phyloP scores from a whole-genome alignment of 2,888 invertebrate genomes.

The Leucophora obtusa region DNA sequence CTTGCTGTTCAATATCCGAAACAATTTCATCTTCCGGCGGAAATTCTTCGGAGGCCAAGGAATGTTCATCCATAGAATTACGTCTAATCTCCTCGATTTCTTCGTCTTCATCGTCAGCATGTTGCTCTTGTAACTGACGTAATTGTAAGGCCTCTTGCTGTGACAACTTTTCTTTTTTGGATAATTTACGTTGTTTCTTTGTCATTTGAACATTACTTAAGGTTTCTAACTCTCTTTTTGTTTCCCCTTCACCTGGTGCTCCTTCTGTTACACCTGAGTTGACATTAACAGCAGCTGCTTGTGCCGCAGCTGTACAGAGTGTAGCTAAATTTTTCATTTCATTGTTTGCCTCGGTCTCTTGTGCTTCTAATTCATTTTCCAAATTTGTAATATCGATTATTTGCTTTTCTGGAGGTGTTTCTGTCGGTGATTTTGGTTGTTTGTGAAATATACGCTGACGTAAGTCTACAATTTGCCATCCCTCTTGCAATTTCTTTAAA shows the following conservation, averaged over 20 bases:
- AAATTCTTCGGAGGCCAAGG: slow-evolving; percentile 49
- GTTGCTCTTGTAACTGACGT: slow-evolving; percentile 40
- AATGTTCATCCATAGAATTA: slow-evolving; percentile 33
- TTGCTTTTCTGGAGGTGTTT: slow-evolving; percentile 74
- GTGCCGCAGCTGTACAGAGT: slow-evolving; percentile 74
- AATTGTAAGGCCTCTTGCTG: slow-evolving; percentile 52
- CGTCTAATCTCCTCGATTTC: slow-evolving; percentile 26
- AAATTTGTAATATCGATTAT: slow-evolving; percentile 63
- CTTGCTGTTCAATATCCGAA: slow-evolving; percentile 58
- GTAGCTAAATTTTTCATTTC: slow-evolving; percentile 76
- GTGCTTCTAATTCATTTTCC: slow-evolving; percentile 43
- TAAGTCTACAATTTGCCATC: slow-evolving; percentile 76
- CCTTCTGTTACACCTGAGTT: slow-evolving; percentile 38
- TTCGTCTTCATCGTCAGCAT: slow-evolving; percentile 17
- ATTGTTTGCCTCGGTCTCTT: slow-evolving; percentile 66
- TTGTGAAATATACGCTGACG: slow-evolving; percentile 76
- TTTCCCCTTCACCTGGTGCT: slow-evolving; percentile 38
- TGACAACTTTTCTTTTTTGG: slow-evolving; percentile 52
- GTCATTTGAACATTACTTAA: slow-evolving; percentile 14
- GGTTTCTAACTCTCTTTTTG: slow-evolving; percentile 15
- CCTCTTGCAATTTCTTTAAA: slow-evolving; percentile 73
- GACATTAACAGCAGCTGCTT: slow-evolving; percentile 72
- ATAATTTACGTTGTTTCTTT: slow-evolving; percentile 55
- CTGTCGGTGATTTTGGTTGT: slow-evolving; percentile 79
- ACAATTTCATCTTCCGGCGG: slow-evolving; percentile 39